Percentiles rank a stretch among this genome's conserved stretches.
These are phyloP conservation scores for Seladonia tumulorum DNA, from an alignment of 2,888 invertebrate species.

Conservation along the genomic window DNA sequence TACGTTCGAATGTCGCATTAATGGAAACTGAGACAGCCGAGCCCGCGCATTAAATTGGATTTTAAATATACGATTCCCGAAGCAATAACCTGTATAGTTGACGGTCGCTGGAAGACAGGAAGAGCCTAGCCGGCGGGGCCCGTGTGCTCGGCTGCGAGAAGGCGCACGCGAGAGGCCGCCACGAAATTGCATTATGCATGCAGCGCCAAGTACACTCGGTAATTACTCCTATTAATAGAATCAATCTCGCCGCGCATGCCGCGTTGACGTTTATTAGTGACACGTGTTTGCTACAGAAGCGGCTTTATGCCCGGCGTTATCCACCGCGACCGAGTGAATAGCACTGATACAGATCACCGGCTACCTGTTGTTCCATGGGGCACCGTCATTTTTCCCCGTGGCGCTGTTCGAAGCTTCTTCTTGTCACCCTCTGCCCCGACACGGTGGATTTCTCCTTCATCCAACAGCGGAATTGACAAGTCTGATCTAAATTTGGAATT, in stretches of 20 bases:
- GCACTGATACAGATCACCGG: conserved; percentile 17
- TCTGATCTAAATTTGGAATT: no score
- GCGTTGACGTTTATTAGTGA: conserved; percentile 73
- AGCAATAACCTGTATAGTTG: conserved; percentile 19
- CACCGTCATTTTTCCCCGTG: conserved; percentile 25
- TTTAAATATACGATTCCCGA: conserved; percentile 57
- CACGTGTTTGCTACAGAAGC: conserved; percentile 71
- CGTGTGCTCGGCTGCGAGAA: background rate
- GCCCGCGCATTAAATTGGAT: conserved; percentile 62
- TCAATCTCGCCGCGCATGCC: conserved; percentile 72
- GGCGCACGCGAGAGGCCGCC: conserved; percentile 17
- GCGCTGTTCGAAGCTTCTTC: background rate
- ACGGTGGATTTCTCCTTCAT: background rate
- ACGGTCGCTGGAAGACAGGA: background rate
- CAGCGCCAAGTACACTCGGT: conserved; percentile 73
- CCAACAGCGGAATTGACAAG: background rate
- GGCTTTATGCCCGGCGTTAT: conserved; percentile 63
- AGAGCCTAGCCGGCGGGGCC: conserved; percentile 5
- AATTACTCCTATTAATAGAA: conserved; percentile 75
- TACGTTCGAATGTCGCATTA: background rate
- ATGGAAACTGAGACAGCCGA: conserved; percentile 21
- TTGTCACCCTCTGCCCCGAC: background rate
- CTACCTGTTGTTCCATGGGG: conserved; percentile 50
- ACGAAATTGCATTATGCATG: conserved; percentile 73
- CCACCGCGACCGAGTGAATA: conserved; percentile 51